Conservation (phyloP, 2,113 vertebrate genomes). For the Corythaixoides concolor region DNA sequence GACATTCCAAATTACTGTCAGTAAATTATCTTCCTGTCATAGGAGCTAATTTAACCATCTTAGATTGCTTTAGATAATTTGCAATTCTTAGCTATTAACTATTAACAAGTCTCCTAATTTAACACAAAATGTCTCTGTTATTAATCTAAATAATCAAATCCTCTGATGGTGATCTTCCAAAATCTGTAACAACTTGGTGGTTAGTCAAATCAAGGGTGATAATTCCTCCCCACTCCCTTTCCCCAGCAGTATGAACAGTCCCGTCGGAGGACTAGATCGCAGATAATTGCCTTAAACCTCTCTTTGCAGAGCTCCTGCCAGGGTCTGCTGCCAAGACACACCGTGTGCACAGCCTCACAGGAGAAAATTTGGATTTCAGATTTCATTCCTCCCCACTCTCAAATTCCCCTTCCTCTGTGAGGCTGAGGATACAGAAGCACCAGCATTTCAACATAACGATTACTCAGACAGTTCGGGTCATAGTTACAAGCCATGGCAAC, state of each 20-base stretch:
- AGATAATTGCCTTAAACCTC: background rate
- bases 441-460: background rate
- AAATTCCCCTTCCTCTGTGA: background rate
- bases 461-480: background rate
- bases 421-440: background rate
- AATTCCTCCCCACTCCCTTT: background rate
- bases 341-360: background rate
- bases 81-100: conserved; percentile 36
- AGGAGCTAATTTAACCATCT: conserved; percentile 38
- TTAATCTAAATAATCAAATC: conserved; percentile 7
- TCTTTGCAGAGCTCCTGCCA: background rate
- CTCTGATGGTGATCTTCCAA: background rate
- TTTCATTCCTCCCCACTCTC: background rate
- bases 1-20: conserved; percentile 17
- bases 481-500: background rate
- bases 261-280: background rate
- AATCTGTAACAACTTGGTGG: background rate
- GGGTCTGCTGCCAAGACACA: background rate
- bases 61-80: conserved; percentile 32
- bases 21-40: conserved; percentile 38
- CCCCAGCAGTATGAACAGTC: background rate
- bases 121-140: background rate
- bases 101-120: conserved; percentile 34
- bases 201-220: background rate
- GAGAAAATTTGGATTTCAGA: background rate